Evolutionary conservation across 2,797 vertebrate genomes (phyloP).

Genomic region (Sebastes paucispinis): DNA sequence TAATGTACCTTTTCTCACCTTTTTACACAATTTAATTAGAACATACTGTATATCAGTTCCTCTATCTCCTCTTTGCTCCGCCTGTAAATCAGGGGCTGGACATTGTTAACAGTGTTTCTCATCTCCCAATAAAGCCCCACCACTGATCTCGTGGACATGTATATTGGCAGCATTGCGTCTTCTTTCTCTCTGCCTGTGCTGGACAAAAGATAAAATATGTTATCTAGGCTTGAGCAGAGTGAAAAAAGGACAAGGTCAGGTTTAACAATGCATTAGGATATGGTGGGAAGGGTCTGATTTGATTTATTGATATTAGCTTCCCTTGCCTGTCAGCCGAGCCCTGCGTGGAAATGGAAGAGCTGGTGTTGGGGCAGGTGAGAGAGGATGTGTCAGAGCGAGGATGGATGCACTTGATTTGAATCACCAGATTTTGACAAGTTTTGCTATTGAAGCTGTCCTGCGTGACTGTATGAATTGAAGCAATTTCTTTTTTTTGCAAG

Average conservation of each 20-base stretch:
- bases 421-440: not conserved
- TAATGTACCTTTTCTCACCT: not conserved
- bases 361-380: slow-evolving; percentile 8
- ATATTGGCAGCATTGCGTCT: slow-evolving; percentile 20
- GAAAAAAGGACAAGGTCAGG: slow-evolving; percentile 39
- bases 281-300: slow-evolving; percentile 53
- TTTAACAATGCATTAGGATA: slow-evolving; percentile 54
- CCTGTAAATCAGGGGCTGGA: slow-evolving; percentile 36
- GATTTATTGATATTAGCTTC: slow-evolving; percentile 56
- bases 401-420: not conserved
- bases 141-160: slow-evolving; percentile 20
- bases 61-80: not conserved
- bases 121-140: slow-evolving; percentile 43
- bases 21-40: slow-evolving; percentile 4
- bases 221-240: slow-evolving; percentile 31
- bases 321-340: slow-evolving; percentile 19
- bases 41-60: slow-evolving; percentile 1
- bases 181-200: slow-evolving; percentile 11
- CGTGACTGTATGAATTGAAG: slow-evolving; percentile 1
- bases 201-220: slow-evolving; percentile 44
- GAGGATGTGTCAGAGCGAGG: slow-evolving; percentile 13
- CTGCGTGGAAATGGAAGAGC: slow-evolving; percentile 14
- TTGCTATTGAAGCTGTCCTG: slow-evolving; percentile 1
- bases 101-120: slow-evolving; percentile 41
- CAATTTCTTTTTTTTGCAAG: not conserved